phyloP scores from a whole-genome alignment of 2,888 invertebrate genomes.

The Arge pagana region DNA sequence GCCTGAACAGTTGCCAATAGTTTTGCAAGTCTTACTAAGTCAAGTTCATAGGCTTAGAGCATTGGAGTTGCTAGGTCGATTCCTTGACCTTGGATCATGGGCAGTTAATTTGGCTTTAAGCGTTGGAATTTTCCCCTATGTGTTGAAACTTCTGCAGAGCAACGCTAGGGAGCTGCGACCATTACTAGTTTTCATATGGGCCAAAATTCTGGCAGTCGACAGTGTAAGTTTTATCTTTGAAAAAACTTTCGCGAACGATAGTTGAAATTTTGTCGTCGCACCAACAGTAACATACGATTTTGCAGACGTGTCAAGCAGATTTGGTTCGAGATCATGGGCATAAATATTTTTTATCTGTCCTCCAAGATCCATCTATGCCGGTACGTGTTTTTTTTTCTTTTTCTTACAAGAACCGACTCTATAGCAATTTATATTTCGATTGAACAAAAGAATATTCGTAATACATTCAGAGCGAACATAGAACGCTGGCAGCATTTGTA shows the following conservation, averaged over 20 bases:
- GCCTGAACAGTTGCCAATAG: conserved; percentile 96
- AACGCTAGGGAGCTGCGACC: conserved; percentile 90
- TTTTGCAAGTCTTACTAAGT: conserved; percentile 83
- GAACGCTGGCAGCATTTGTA: conserved; percentile 94
- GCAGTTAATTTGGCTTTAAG: conserved; percentile 94
- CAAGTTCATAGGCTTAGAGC: conserved; percentile 91
- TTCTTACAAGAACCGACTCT: not conserved
- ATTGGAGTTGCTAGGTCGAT: conserved; percentile 88
- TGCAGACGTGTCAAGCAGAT: conserved; percentile 91
- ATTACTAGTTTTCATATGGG: conserved; percentile 97
- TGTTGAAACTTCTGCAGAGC: conserved; percentile 94
- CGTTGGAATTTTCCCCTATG: conserved; percentile 99
- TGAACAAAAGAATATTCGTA: too few species aligned
- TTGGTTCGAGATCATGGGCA: conserved; percentile 92
- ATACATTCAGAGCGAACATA: conserved; percentile 76
- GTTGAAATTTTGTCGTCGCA: not conserved
- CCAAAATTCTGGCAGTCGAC: conserved; percentile 96
- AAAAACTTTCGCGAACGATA: too few species aligned
- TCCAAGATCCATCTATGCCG: conserved; percentile 84
- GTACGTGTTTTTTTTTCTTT: conserved; percentile 65
- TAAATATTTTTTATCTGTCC: conserved; percentile 90
- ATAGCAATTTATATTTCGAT: conserved; percentile 18
- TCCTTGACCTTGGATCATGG: conserved; percentile 94
- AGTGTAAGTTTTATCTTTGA: conserved; percentile 73
- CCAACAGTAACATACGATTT: conserved; percentile 29